Evolutionary conservation across 2,888 invertebrate species (phyloP).

Genomic region (Frankliniella intonsa): DNA sequence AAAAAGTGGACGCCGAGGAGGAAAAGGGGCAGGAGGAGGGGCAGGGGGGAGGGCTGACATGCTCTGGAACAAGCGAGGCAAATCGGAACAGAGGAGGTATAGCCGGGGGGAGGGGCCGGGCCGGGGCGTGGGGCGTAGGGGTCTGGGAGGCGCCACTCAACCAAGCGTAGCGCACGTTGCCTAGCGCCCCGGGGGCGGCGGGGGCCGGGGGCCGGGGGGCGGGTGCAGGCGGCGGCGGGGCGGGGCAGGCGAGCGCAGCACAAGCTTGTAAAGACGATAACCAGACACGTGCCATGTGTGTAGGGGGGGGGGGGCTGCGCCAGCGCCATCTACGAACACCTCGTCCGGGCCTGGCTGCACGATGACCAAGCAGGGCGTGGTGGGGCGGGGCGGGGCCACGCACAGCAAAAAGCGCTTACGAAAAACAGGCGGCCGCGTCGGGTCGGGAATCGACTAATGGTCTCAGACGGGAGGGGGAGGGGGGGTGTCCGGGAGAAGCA

Average conservation of each 20-base stretch:
- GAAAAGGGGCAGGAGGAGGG: background rate
- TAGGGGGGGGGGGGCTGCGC: background rate
- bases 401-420: background rate
- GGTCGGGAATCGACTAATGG: background rate
- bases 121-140: background rate
- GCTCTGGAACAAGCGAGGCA: constrained; percentile 2
- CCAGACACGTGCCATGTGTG: background rate
- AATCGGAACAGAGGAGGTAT: background rate
- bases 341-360: background rate
- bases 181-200: background rate
- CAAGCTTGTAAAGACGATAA: background rate
- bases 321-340: background rate
- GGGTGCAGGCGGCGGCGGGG: background rate
- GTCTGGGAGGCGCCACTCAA: background rate
- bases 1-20: background rate
- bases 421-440: background rate
- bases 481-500: too few relatives aligned
- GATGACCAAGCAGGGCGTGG: background rate
- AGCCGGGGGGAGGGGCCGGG: background rate
- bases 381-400: background rate
- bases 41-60: background rate
- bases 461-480: too few relatives aligned
- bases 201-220: background rate
- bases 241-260: background rate
- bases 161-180: background rate